Percentiles rank a stretch among this genome's conserved stretches.
phyloP scores from a whole-genome alignment of 1,140 invertebrate species.

The Zeugodacus cucurbitae region DNA sequence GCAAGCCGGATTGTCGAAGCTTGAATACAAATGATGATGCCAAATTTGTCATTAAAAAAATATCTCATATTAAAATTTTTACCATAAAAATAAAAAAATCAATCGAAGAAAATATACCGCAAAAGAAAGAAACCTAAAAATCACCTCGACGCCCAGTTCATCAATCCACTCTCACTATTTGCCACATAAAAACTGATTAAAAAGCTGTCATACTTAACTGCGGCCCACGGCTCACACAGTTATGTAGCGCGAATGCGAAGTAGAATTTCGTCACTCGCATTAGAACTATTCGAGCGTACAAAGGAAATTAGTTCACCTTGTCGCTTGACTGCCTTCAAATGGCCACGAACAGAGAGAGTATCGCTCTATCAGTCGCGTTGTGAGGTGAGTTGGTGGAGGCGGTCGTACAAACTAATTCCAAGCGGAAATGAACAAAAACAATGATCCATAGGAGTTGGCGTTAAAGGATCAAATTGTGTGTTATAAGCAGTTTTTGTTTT shows the following conservation, averaged over 20 bases:
- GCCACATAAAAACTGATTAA: background rate
- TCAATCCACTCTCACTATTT: background rate
- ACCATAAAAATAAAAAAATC: too few relatives aligned
- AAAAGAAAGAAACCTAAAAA: background rate
- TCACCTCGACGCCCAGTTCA: background rate
- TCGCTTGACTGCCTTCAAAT: constrained; percentile 43
- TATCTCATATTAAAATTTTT: too few relatives aligned
- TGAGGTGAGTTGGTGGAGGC: background rate
- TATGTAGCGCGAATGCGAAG: background rate
- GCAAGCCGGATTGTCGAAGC: too few relatives aligned
- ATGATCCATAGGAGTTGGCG: background rate
- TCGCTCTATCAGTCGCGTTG: background rate
- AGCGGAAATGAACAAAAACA: constrained; percentile 39
- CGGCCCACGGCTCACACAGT: background rate
- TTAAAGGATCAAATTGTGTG: constrained; percentile 36
- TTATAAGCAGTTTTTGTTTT: constrained; percentile 37
- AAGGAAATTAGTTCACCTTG: constrained; percentile 46
- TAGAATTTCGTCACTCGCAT: background rate
- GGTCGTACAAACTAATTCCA: background rate
- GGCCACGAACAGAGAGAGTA: background rate
- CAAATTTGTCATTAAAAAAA: too few relatives aligned
- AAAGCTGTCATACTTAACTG: background rate
- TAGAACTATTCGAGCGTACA: constrained; percentile 25
- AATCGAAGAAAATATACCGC: background rate
- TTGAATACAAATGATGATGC: too few relatives aligned